These are phyloP conservation scores for Brachyptera putata DNA, from an alignment of 2,888 invertebrate genomes.

Conservation along the genomic window DNA sequence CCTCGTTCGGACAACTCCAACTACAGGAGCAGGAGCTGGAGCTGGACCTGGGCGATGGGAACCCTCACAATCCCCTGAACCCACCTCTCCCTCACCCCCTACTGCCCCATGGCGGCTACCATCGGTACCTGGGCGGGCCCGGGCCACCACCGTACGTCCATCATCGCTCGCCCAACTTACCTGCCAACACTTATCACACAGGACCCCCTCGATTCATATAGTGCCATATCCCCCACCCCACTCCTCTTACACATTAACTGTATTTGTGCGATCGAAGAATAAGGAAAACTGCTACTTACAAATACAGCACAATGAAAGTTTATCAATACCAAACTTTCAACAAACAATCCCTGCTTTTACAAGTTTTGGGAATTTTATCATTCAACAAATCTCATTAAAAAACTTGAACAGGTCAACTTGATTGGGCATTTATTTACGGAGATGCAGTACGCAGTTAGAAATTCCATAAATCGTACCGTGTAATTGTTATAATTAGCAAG, in stretches of 20 bases:
- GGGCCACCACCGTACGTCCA: conserved; percentile 28
- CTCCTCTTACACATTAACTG: neutral
- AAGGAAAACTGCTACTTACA: too few relatives aligned
- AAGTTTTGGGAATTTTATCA: too few relatives aligned
- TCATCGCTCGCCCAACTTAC: conserved; percentile 25
- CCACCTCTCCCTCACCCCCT: conserved; percentile 24
- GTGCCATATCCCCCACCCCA: conserved; percentile 27
- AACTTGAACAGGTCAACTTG: too few relatives aligned
- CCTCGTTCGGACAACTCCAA: conserved; percentile 64
- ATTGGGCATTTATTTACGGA: too few relatives aligned
- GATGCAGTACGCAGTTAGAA: too few relatives aligned
- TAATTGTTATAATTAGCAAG: too few relatives aligned
- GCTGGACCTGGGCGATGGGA: conserved; percentile 81
- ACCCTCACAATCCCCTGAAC: conserved; percentile 39
- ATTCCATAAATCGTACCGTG: too few relatives aligned
- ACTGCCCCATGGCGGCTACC: conserved; percentile 32
- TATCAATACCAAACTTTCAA: too few relatives aligned
- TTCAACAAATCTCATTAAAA: too few relatives aligned
- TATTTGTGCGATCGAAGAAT: too few relatives aligned
- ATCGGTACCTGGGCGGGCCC: conserved; percentile 28
- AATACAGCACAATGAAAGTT: too few relatives aligned
- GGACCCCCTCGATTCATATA: conserved; percentile 40
- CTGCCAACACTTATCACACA: conserved; percentile 35
- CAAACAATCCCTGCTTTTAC: too few relatives aligned
- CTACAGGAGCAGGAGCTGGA: conserved; percentile 58